Evolutionary conservation across 1,140 invertebrate genomes (phyloP).

Genomic region (Drosophila pandora): DNA sequence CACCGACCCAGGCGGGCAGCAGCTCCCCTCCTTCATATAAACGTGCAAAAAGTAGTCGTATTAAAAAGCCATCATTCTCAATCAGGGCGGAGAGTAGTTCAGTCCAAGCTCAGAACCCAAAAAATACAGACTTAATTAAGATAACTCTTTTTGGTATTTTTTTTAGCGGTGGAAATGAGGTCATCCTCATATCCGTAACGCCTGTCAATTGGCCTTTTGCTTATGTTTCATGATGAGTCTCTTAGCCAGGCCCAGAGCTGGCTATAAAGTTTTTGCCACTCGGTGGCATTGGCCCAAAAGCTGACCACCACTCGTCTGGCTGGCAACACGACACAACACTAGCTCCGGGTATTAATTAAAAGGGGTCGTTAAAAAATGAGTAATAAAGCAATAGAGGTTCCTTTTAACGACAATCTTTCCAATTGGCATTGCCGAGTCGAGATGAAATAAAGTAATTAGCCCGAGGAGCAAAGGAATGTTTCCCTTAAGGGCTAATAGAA

Average conservation of each 20-base stretch:
- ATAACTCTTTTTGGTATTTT: conserved; percentile 21
- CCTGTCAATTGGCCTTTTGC: conserved; percentile 43
- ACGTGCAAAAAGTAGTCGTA: conserved; percentile 24
- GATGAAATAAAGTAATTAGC: conserved; percentile 24
- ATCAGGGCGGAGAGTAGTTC: conserved; percentile 2
- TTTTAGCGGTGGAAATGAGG: conserved; percentile 33
- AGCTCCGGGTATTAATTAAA: conserved; percentile 36
- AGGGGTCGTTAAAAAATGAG: conserved; percentile 48
- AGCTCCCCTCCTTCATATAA: conserved; percentile 2
- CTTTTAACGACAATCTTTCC: conserved; percentile 33
- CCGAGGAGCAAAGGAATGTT: background rate
- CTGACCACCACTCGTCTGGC: background rate
- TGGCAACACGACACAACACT: conserved; percentile 41
- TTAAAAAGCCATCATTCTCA: conserved; percentile 48
- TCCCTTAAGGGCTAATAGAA: background rate
- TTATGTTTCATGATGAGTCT: conserved; percentile 32
- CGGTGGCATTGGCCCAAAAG: conserved; percentile 46
- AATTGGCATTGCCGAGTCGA: conserved; percentile 20
- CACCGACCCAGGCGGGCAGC: no score
- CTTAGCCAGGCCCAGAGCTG: no score
- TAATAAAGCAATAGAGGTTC: conserved; percentile 49
- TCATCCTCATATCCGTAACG: conserved; percentile 49
- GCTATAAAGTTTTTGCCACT: conserved; percentile 47
- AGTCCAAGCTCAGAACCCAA: conserved; percentile 30
- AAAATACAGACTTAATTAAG: conserved; percentile 38